Conservation (phyloP, 2,888 invertebrate species). For the Sphaerophoria rueppellii region DNA sequence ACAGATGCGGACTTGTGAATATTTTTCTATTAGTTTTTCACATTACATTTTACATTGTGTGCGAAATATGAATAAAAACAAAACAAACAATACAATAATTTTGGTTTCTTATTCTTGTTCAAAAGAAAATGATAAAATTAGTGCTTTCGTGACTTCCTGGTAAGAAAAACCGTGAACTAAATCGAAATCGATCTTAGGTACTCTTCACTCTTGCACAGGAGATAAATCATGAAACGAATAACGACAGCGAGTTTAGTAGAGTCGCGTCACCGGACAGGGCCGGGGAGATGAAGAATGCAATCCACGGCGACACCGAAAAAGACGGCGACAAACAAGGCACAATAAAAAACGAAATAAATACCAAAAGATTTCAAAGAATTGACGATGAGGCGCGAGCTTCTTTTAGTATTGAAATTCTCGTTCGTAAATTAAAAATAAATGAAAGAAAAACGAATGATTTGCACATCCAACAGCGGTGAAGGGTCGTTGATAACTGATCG, state of each 20-base stretch:
- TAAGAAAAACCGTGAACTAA: constrained; percentile 39
- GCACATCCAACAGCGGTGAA: constrained; percentile 29
- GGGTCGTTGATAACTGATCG: constrained; percentile 35
- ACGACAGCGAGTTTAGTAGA: neutral
- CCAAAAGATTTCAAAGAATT: constrained; percentile 20
- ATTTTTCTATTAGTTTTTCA: neutral
- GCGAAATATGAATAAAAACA: constrained; percentile 45
- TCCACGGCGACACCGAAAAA: constrained; percentile 7
- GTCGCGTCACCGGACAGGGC: neutral
- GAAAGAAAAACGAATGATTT: neutral
- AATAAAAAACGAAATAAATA: constrained; percentile 38
- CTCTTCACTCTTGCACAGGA: constrained; percentile 44
- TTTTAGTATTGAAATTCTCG: neutral
- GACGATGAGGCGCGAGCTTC: constrained; percentile 30
- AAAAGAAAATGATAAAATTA: constrained; percentile 20
- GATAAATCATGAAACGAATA: constrained; percentile 33
- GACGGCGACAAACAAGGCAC: neutral
- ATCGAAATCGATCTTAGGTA: constrained; percentile 41
- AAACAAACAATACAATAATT: constrained; percentile 56
- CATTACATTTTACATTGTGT: constrained; percentile 5
- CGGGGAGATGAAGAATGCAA: constrained; percentile 35
- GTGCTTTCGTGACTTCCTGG: constrained; percentile 32
- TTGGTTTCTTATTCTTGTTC: neutral
- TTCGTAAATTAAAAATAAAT: constrained; percentile 6
- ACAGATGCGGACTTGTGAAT: constrained; percentile 6